A percentile compares a stretch with the other conserved stretches of the same genome.
phyloP scores from a whole-genome alignment of 2,888 invertebrate species.

The Pinctada fucata region DNA sequence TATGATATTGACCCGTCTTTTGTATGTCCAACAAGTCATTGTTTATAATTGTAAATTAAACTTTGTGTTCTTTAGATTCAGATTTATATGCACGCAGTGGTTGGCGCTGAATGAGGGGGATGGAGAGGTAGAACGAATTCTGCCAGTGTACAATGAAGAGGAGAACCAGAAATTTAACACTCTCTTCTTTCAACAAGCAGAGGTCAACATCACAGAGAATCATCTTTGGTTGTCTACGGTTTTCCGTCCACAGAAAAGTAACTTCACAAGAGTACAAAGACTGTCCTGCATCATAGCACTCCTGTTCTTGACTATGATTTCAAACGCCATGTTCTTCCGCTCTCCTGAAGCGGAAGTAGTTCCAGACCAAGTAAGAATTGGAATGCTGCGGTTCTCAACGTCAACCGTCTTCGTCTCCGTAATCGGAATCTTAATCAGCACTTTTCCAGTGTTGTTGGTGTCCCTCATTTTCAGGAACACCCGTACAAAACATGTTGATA shows the following conservation, averaged over 20 bases:
- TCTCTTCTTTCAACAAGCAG: constrained; percentile 38
- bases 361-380: constrained; percentile 39
- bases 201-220: constrained; percentile 69
- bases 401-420: constrained; percentile 50
- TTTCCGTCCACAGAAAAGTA: constrained; percentile 73
- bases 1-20: background rate
- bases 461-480: constrained; percentile 49
- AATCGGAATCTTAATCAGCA: constrained; percentile 54
- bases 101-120: constrained; percentile 42
- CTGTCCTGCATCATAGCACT: constrained; percentile 73
- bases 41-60: no score
- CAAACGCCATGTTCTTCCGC: constrained; percentile 77
- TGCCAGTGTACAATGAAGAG: constrained; percentile 33
- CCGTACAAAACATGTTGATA: background rate
- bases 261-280: constrained; percentile 74
- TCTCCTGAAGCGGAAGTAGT: constrained; percentile 41
- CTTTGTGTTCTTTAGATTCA: constrained; percentile 27
- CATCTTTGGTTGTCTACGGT: constrained; percentile 78
- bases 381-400: constrained; percentile 42
- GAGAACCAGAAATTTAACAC: constrained; percentile 19
- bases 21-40: no score
- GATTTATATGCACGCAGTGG: constrained; percentile 50
- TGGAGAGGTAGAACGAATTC: constrained; percentile 32
- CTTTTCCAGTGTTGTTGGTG: constrained; percentile 49
- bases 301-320: constrained; percentile 76